Conservation (phyloP, 2,113 vertebrate species). For the Pomatostomus ruficeps region DNA sequence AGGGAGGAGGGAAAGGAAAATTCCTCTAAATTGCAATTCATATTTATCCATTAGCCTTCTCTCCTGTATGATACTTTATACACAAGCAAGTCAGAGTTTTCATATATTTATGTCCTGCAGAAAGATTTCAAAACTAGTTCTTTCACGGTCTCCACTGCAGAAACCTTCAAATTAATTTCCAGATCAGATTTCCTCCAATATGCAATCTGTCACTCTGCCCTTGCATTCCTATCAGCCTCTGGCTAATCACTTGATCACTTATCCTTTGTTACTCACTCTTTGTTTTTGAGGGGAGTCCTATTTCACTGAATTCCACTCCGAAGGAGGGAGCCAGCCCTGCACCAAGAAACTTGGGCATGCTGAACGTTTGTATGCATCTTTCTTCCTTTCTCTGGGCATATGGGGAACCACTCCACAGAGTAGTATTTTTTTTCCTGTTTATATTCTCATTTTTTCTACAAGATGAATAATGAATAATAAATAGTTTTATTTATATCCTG, state of each 20-base stretch:
- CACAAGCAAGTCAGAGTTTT: conserved; percentile 26
- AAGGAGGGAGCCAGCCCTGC: conserved; percentile 25
- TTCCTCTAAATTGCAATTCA: conserved; percentile 1
- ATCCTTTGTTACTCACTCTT: conserved; percentile 67
- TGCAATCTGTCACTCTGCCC: conserved; percentile 71
- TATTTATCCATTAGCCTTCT: background rate
- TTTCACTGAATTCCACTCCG: conserved; percentile 67
- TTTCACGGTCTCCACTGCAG: conserved; percentile 49
- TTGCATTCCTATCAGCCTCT: conserved; percentile 71
- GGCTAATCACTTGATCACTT: conserved; percentile 74
- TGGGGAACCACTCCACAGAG: background rate
- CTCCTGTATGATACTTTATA: background rate
- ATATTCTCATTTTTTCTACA: background rate
- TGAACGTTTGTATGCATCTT: background rate
- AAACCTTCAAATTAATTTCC: conserved; percentile 65
- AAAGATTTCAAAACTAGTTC: conserved; percentile 43
- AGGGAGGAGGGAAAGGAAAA: background rate
- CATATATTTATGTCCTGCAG: conserved; percentile 36
- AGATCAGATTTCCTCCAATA: conserved; percentile 73
- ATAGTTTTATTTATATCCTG: background rate
- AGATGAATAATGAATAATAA: background rate
- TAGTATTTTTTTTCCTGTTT: rapidly evolving
- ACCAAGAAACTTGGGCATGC: conserved; percentile 40
- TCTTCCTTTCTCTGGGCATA: background rate
- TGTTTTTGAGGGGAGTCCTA: conserved; percentile 62